Evolutionary conservation across 2,113 vertebrate genomes (phyloP), one percentile per base, ranked within the genome.

Genomic region (Trematomus loennbergii): DNA sequence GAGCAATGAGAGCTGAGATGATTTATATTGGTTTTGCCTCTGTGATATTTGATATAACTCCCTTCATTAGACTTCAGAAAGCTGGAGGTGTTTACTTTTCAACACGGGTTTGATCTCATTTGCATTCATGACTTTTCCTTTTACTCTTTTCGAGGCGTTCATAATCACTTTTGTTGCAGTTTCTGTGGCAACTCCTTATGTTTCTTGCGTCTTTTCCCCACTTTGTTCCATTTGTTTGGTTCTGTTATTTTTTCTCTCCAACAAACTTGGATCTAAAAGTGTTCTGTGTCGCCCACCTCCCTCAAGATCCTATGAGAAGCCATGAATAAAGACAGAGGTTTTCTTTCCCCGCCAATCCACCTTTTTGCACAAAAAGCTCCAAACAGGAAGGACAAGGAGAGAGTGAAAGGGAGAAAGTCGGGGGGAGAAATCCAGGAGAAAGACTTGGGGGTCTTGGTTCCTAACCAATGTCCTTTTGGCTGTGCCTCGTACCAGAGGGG

Each of bases 401-500:
- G 78, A 77, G 67, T 46, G 57, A 80, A 78, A 84, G 65, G 61
- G 71, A 75, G 62, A 77, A 66, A 88, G 81, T 50, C 54, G n/a
- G 59, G 58, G 8, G 73, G 77, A 89, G 83, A 85, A 84, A 83
- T 87, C 59, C 72, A 78, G 65, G 33, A 79, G 83, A 83, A 73
- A 84, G 76, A 77, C 78, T 81, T 82, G 74, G 81, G 88, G 86
- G 84, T 84, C 81, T 87, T 89, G 79, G 88, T 83, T 79, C 54
- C 46, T 58, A 20, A 81, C 76, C 80, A 84, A 84, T 73, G 76
- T 81, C 79, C 77, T 84, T 40, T 84, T 90, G 83, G 86, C 89
- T 82, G 18, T 54, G 53, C 59, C 65, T 74, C 78, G 22, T 82
- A 65, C 64, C 9, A 17, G 55, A 69, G 46, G 17, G 60, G 74